These are phyloP conservation scores for Limnephilus lunatus DNA, from an alignment of 2,888 invertebrate genomes.

Conservation along the genomic window DNA sequence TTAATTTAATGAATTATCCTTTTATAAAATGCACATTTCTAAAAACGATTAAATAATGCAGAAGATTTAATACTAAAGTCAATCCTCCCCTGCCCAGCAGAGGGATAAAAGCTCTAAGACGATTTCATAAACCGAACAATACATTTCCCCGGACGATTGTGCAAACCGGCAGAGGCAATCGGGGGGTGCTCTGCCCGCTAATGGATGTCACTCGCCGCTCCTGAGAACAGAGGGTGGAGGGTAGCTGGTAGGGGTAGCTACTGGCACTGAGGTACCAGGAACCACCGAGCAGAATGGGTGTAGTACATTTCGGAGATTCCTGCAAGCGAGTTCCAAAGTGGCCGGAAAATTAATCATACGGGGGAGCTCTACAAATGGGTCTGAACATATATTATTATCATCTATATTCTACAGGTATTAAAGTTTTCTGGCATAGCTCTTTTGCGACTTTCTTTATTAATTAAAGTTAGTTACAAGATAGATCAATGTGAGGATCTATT, in stretches of 20 bases:
- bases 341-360: neutral
- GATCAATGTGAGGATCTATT: too few relatives aligned
- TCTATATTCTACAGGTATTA: too few relatives aligned
- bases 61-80: neutral
- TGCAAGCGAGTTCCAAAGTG: neutral
- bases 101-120: conserved; percentile 23
- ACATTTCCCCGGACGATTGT: conserved; percentile 28
- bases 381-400: neutral
- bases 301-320: neutral
- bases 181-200: conserved; percentile 29
- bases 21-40: too few relatives aligned
- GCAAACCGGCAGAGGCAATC: conserved; percentile 47
- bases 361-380: neutral
- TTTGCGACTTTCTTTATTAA: too few relatives aligned
- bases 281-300: neutral
- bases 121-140: conserved; percentile 56
- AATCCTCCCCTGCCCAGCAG: neutral
- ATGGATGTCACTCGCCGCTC: conserved; percentile 41
- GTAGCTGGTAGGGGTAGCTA: neutral
- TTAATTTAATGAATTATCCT: neutral
- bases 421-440: too few relatives aligned
- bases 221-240: neutral
- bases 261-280: too few relatives aligned
- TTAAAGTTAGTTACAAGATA: too few relatives aligned
- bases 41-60: neutral